These are phyloP conservation scores for Physeter macrocephalus DNA, from an alignment of 2,113 vertebrate genomes.

Conservation along the genomic window DNA sequence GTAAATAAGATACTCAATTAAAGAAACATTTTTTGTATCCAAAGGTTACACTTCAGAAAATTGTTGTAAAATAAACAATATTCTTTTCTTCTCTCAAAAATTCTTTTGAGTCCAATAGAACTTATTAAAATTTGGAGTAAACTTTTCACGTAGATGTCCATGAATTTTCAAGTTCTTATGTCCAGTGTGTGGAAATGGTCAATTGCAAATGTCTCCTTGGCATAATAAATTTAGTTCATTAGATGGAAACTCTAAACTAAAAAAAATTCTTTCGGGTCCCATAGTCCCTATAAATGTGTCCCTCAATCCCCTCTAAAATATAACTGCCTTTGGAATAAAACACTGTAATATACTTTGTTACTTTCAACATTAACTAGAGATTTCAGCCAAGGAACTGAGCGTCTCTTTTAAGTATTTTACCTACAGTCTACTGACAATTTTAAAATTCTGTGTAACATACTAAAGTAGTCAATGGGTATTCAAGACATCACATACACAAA, in stretches of 20 bases:
- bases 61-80: not conserved
- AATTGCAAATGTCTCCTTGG: not conserved
- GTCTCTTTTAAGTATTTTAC: not conserved
- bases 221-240: conserved; percentile 37
- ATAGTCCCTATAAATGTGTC: not conserved
- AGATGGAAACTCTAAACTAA: not conserved
- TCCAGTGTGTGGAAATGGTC: not conserved
- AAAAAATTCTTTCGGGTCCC: not conserved
- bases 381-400: not conserved
- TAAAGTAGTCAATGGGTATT: not conserved
- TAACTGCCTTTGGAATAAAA: not conserved
- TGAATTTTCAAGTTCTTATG: not conserved
- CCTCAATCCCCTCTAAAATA: not conserved
- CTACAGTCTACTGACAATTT: not conserved
- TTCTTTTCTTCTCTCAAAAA: not conserved
- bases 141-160: not conserved
- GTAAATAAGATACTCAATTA: not conserved
- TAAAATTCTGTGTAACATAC: not conserved
- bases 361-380: not conserved
- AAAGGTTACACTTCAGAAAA: not conserved
- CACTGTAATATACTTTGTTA: not conserved
- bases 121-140: not conserved
- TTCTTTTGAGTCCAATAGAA: not conserved
- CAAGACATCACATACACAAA: not conserved
- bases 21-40: not conserved